Base-by-base conservation (phyloP, 1,140 invertebrate species). In the Tyrophagus putrescentiae region DNA sequence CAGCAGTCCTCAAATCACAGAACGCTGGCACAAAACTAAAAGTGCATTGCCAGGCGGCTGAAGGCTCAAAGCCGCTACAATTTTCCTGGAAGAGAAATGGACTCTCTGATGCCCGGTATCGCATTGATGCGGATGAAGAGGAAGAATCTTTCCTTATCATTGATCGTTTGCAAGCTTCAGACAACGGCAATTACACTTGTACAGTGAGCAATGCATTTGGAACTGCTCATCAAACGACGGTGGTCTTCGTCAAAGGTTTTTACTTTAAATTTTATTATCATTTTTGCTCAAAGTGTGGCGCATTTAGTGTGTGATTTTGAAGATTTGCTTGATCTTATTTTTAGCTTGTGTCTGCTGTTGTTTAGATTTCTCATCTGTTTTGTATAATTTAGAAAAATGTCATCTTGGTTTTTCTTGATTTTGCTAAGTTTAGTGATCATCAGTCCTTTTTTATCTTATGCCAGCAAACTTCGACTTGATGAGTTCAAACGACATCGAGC, bases 151-250 rank as follows among this genome's bases (percentile, higher is more conserved):
- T 18, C 1, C 5, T 13, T 3, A 31, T 11, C 3, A 29, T 54
- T 28, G 5, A 36, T 1, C 32, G 21, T 54, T 1, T 54, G n/a
- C 4, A 54, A 3, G 3, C 69, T 4, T 62, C 65, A 25, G 74
- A 76, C 64, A 68, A 71, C 4, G 73, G 70, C 29, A 74, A 73
- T 62, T 76, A 75, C 64, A 72, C 73, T 0, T 76, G 75, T 61
- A 64, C 64, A 1, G 72, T 70, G 0, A 61, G 64, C 13, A 76
- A 76, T 60, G 52, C 60, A 18, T 66, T 72, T 50, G 73, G 73
- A 13, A 63, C 54, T 31, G 59, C 60, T 28, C 21, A 13, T 9
- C 32, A 48, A 41, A 23, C 3, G 4, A 32, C 52, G 1, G 5
- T 54, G 1, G n/a, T 54, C 3, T 2, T 1, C 9, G 27, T 54